Base-by-base conservation (phyloP, 2,888 invertebrate genomes). In the Cheilosia urbana region DNA sequence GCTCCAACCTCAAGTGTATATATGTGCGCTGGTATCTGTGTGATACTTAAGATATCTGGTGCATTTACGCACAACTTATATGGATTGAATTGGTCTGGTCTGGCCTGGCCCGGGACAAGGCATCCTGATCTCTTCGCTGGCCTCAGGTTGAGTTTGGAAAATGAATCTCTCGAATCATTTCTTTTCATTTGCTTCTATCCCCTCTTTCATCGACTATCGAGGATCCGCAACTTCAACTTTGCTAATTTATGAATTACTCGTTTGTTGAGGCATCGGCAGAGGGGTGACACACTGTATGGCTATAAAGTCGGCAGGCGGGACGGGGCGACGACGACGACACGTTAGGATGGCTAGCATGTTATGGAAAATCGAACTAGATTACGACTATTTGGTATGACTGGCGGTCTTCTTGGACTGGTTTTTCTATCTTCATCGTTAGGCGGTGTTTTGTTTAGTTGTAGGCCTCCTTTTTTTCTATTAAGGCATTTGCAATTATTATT, bases 401-500 rank as follows among this genome's bases (percentile, higher is more conserved):
- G 73, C 69, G 65, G 58, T 78, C 72, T 72, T 79, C 69, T 47
- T 17, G 30, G 75, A 79, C 84, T 75, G 80, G 84, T 80, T 85
- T 79, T 71, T 21, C 68, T 58, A 57, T 78, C 57, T 58, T 53
- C 78, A 49, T 66, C 62, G 68, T 63, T 53, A 65, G 72, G 65
- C 66, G 60, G 79, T 30, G 45, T 30, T 34, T 51, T 51, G 24
- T 37, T 13, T 2, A 21, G 17, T 62, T 73, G 60, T 60, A 68
- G 78, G 68, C 73, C 78, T 62, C 47, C 5, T 60, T 34, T 69
- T 83, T 65, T 69, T 80, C 72, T 76, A 76, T 80, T 84, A 83
- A 87, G 83, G 81, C 78, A 87, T 87, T 88, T 82, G 87, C 88
- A 87, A 87, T 87, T 88, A 87, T 88, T 88, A 88, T 87, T 87